Evolutionary conservation across 2,113 vertebrate species (phyloP).

Genomic region (Dendropsophus ebraccatus): DNA sequence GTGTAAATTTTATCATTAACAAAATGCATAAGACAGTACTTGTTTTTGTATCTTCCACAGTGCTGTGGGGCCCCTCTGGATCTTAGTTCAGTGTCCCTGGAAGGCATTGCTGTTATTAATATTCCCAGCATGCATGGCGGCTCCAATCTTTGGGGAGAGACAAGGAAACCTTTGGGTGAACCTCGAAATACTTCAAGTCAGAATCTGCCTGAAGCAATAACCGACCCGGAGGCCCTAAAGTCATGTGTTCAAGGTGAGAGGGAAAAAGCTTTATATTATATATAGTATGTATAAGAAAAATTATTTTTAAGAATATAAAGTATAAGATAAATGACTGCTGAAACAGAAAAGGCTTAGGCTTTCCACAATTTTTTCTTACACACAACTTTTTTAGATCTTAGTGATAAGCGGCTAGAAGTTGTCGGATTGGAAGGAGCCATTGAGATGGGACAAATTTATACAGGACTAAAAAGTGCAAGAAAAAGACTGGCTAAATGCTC

Average conservation of each 20-base stretch:
- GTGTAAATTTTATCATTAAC: background rate
- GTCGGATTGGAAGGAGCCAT: slow-evolving; percentile 90
- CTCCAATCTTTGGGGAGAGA: slow-evolving; percentile 93
- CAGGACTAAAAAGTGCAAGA: slow-evolving; percentile 86
- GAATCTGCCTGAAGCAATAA: slow-evolving; percentile 78
- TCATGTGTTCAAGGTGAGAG: slow-evolving; percentile 83
- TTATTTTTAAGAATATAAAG: no score
- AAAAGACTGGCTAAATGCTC: slow-evolving; percentile 87
- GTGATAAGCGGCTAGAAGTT: slow-evolving; percentile 86
- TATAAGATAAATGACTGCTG: background rate
- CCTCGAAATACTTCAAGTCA: slow-evolving; percentile 67
- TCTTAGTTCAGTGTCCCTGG: slow-evolving; percentile 77
- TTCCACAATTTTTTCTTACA: background rate
- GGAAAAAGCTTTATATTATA: background rate
- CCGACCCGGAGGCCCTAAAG: slow-evolving; percentile 84
- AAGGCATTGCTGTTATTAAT: slow-evolving; percentile 86
- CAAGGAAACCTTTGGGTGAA: slow-evolving; percentile 73
- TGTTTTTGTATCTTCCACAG: slow-evolving; percentile 21
- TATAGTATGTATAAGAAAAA: background rate
- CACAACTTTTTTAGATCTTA: slow-evolving; percentile 83
- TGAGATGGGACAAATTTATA: slow-evolving; percentile 95
- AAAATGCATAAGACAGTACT: background rate
- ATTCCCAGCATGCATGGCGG: slow-evolving; percentile 94
- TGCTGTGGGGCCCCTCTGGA: slow-evolving; percentile 78
- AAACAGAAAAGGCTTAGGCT: background rate